phyloP scores from a whole-genome alignment of 2,888 invertebrate species.

The Meghimatium bilineatum region DNA sequence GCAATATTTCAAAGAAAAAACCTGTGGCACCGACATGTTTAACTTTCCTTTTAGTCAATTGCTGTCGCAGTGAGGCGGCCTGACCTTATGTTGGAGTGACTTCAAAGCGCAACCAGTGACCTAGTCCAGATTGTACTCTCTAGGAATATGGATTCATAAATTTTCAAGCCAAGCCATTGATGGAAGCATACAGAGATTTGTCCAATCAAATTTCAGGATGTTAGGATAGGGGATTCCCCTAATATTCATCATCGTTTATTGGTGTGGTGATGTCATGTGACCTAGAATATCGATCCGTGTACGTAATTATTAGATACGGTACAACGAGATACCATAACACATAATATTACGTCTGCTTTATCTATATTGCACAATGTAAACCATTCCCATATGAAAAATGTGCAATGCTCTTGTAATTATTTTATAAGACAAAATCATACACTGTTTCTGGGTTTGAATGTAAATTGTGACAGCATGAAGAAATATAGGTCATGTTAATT shows the following conservation, averaged over 20 bases:
- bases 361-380: not conserved
- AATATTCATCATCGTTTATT: not conserved
- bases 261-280: slow-evolving; percentile 7
- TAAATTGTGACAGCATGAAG: not conserved
- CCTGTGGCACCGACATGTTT: too few species aligned
- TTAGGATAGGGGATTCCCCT: not conserved
- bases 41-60: not conserved
- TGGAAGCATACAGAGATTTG: not conserved
- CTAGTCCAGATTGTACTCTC: not conserved
- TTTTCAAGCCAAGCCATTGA: slow-evolving; percentile 1
- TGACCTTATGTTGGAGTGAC: not conserved
- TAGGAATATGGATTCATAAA: not conserved
- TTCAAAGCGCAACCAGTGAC: not conserved
- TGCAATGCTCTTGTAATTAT: not conserved
- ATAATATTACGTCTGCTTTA: not conserved
- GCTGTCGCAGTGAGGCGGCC: not conserved
- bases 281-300: not conserved
- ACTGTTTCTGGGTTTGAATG: not conserved
- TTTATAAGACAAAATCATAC: not conserved
- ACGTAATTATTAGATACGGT: slow-evolving; percentile 4
- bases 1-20: too few species aligned
- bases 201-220: not conserved
- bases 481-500: not conserved
- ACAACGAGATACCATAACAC: not conserved
- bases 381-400: not conserved